A percentile compares a stretch with the other conserved stretches of the same genome.
Conservation (phyloP, 2,113 vertebrate genomes). For the Odocoileus virginianus region DNA sequence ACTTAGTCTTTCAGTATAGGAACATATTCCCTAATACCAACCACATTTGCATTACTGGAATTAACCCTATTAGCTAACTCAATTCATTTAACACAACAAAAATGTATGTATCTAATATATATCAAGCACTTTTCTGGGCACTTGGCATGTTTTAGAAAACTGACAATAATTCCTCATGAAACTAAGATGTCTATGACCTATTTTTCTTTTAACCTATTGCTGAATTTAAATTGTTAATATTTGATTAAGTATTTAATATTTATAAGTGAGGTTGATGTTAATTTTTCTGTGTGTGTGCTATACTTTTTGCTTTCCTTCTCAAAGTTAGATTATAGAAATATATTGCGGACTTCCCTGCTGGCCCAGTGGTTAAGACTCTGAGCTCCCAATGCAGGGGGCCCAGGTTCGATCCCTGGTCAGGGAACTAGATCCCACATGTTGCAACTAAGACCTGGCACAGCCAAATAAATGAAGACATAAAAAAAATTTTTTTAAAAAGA, state of each 20-base stretch:
- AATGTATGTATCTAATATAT: neutral
- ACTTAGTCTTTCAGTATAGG: neutral
- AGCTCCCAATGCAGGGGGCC: too few relatives aligned
- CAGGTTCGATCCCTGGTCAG: too few relatives aligned
- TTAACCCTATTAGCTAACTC: neutral
- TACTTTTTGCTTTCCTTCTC: conserved; percentile 2
- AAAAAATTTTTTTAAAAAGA: neutral
- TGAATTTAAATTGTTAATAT: neutral
- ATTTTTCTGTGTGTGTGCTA: neutral
- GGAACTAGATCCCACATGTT: too few relatives aligned
- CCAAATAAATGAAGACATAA: too few relatives aligned
- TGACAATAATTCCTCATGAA: neutral
- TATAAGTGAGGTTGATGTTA: neutral
- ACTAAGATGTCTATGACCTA: neutral
- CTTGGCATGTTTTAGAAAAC: neutral
- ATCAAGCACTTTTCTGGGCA: neutral
- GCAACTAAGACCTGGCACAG: too few relatives aligned
- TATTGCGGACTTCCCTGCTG: neutral
- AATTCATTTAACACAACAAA: neutral
- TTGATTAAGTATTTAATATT: neutral
- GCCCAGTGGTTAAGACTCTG: too few relatives aligned
- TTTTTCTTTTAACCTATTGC: neutral
- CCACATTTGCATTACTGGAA: neutral
- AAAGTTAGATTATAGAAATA: conserved; percentile 18
- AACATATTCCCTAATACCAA: neutral